These are phyloP conservation scores for Pangasius krempfi DNA, from an alignment of 2,797 vertebrate genomes.

Conservation along the genomic window DNA sequence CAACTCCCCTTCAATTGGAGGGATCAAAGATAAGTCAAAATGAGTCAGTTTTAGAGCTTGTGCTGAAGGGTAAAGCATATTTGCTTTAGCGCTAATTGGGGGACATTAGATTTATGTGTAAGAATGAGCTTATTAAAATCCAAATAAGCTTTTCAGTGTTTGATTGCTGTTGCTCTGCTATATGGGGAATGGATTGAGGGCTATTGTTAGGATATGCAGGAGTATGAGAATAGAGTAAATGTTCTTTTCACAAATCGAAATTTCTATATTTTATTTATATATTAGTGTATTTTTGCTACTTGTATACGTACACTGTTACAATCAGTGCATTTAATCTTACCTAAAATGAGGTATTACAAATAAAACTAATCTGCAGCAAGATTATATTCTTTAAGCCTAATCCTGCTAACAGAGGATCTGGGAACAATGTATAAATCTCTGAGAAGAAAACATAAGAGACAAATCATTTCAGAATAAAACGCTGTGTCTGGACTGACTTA, in stretches of 20 bases:
- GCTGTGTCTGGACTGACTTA: not conserved
- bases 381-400: constrained; percentile 50
- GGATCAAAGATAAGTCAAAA: constrained; percentile 87
- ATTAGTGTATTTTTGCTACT: not conserved
- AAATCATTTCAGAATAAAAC: not conserved
- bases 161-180: constrained; percentile 25
- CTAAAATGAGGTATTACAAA: constrained; percentile 23
- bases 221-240: constrained; percentile 36
- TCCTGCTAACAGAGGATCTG: constrained; percentile 35
- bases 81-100: constrained; percentile 75
- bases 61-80: constrained; percentile 57
- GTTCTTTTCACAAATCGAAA: constrained; percentile 35
- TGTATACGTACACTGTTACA: not conserved
- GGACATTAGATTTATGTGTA: constrained; percentile 54
- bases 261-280: constrained; percentile 1
- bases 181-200: constrained; percentile 38
- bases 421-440: constrained; percentile 38
- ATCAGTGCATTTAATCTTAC: constrained; percentile 27
- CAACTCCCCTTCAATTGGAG: constrained; percentile 84
- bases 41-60: constrained; percentile 78
- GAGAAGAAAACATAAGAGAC: not conserved
- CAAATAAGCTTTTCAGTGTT: constrained; percentile 56
- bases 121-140: constrained; percentile 60
- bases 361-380: constrained; percentile 27
- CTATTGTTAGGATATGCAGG: constrained; percentile 35